These are phyloP conservation scores for Eulemur rubriventer DNA, from an alignment of 2,797 vertebrate genomes.

Conservation along the genomic window DNA sequence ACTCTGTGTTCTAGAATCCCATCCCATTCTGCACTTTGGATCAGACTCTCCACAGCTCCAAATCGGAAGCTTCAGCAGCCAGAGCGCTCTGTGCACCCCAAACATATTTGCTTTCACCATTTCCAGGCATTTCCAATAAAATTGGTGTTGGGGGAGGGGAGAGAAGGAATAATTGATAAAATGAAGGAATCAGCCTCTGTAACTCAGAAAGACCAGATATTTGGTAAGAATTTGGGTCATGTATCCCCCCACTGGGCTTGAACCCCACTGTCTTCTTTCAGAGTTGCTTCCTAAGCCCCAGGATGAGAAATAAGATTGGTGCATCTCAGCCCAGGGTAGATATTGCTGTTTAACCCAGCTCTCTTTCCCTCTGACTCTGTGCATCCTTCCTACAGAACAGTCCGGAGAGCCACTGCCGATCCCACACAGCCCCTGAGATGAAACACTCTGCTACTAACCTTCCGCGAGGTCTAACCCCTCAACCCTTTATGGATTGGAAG, in stretches of 20 bases:
- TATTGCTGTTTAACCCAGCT: neutral
- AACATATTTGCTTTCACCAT: neutral
- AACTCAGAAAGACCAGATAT: neutral
- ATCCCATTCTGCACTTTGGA: neutral
- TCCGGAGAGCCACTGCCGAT: neutral
- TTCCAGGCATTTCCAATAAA: slow-evolving; percentile 43
- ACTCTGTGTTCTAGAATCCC: neutral
- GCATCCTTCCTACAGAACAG: neutral
- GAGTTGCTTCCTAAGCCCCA: neutral
- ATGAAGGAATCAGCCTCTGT: neutral
- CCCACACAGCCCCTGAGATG: neutral
- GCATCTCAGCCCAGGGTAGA: neutral
- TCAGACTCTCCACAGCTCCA: neutral
- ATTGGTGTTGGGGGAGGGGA: neutral
- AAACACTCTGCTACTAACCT: neutral
- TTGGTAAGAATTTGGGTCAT: neutral
- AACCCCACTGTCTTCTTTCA: neutral
- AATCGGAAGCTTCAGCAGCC: neutral
- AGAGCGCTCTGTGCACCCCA: neutral
- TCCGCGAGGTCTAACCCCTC: neutral
- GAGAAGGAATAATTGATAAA: neutral
- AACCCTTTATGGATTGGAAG: neutral
- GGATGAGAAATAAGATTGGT: neutral
- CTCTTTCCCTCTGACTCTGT: neutral
- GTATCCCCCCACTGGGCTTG: neutral